These are phyloP conservation scores for Melanotaenia maccullochi DNA, from an alignment of 2,797 vertebrate species.

Conservation along the genomic window DNA sequence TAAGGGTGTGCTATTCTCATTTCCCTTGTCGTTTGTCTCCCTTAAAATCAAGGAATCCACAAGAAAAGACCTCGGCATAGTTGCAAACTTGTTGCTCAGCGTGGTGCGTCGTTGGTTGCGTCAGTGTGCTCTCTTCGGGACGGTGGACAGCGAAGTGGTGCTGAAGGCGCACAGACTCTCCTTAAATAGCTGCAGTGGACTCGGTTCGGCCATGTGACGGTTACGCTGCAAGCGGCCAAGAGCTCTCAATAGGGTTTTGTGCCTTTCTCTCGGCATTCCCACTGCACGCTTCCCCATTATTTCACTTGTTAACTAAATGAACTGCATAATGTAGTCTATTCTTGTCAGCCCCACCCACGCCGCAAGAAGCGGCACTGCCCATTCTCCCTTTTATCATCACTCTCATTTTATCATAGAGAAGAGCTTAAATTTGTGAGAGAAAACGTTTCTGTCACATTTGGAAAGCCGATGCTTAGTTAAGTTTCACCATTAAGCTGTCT, in stretches of 20 bases:
- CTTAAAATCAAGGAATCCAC: conserved; percentile 98
- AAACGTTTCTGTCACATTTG: conserved; percentile 61
- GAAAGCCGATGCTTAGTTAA: conserved; percentile 45
- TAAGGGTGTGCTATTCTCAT: conserved; percentile 87
- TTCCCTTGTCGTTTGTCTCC: conserved; percentile 89
- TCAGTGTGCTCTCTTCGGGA: conserved; percentile 65
- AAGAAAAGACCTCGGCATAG: conserved; percentile 96
- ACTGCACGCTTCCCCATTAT: conserved; percentile 99
- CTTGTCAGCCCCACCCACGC: conserved; percentile 99
- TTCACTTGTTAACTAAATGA: conserved; percentile 99
- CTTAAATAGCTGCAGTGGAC: conserved; percentile 90
- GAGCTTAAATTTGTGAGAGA: conserved; percentile 61
- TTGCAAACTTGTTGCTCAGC: conserved; percentile 60
- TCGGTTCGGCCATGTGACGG: conserved; percentile 92
- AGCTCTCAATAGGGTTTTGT: conserved; percentile 98
- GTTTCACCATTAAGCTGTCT: conserved; percentile 27
- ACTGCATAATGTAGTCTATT: conserved; percentile 99
- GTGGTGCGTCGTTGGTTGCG: conserved; percentile 40
- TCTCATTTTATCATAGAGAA: conserved; percentile 83
- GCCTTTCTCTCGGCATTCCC: conserved; percentile 98
- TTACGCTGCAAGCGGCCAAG: conserved; percentile 89
- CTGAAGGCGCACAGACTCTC: conserved; percentile 87
- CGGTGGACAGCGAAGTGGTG: conserved; percentile 95
- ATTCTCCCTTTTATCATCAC: conserved; percentile 92
- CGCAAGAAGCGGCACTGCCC: conserved; percentile 88